Base-by-base conservation (phyloP, 2,797 vertebrate species). In the Clamator glandarius region DNA sequence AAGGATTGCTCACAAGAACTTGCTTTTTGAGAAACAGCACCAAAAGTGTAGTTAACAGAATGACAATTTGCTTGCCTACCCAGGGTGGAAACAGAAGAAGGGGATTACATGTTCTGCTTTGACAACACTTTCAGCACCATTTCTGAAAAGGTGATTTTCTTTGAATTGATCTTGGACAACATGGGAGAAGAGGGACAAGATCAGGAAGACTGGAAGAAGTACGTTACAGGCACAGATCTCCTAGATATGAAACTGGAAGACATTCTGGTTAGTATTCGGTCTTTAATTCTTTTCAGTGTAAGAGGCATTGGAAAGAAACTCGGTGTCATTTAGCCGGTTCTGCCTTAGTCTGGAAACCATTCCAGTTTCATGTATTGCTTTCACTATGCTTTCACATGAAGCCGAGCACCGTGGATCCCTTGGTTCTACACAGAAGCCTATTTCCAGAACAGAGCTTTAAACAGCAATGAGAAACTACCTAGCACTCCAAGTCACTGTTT, bases 71-170 rank as follows among this genome's bases (percentile, higher is more conserved):
- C 39, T 91, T 93, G 26, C 79, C 69, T 63, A n/a, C 35, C 36
- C 97, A 99, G 99, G 28, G 93, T 99, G 69, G 99, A 99, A 97
- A 98, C 99, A 1, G 98, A 99, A 94, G 98, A 99, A 24, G 99
- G 99, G 58, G 99, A 99, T 98, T 99, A 99, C 97, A 99, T 99
- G 99, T 99, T 99, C 97, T 99, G 99, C 97, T 99, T 99, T 86
- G 99, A 99, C 97, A 99, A 99, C 98, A 98, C 98, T 7, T 99
- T 99, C 97, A 99, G 99, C 89, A 95, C 98, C 5, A 97, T 99
- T 93, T 99, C 99, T 4, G 99, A 99, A 96, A 99, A 99, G 97
- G 98, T 99, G 26, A 98, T 99, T 97, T 99, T 99, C 98, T 99
- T 99, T 91, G 99, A 99, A 97, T 93, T 99, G 97, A 99, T 99